These are phyloP conservation scores for Portevinia maculata DNA, from an alignment of 2,888 invertebrate genomes.

Conservation along the genomic window DNA sequence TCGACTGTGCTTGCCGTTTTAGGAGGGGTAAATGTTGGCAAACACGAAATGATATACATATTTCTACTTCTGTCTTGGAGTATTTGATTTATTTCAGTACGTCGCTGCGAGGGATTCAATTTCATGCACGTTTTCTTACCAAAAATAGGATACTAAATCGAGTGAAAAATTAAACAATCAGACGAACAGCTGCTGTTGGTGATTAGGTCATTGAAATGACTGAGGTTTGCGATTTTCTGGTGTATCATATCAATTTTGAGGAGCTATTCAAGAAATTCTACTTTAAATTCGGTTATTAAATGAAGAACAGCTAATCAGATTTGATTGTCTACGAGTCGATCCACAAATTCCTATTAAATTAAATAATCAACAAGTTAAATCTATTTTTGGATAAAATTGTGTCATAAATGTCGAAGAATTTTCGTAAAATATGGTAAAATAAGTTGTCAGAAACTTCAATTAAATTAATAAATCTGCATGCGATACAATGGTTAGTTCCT, in stretches of 20 bases:
- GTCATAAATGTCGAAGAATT: too few relatives aligned
- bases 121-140: background rate
- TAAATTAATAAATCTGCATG: too few relatives aligned
- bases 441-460: too few relatives aligned
- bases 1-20: background rate
- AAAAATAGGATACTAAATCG: background rate
- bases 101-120: background rate
- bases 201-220: constrained; percentile 1
- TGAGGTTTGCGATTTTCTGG: background rate
- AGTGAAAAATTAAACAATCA: background rate
- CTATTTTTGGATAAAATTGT: background rate
- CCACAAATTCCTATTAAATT: background rate
- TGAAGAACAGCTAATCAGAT: background rate
- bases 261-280: background rate
- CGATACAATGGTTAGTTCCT: too few relatives aligned
- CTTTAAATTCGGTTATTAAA: background rate
- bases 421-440: too few relatives aligned
- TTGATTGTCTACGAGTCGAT: background rate
- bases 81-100: constrained; percentile 21
- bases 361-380: constrained; percentile 3
- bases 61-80: background rate
- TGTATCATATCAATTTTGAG: background rate
- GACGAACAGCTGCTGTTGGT: background rate
- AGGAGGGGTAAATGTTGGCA: background rate
- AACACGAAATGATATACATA: background rate